Percentiles rank a stretch among this genome's conserved stretches.
Evolutionary conservation across 2,113 vertebrate species (phyloP).

Genomic region (Ammospiza nelsoni): DNA sequence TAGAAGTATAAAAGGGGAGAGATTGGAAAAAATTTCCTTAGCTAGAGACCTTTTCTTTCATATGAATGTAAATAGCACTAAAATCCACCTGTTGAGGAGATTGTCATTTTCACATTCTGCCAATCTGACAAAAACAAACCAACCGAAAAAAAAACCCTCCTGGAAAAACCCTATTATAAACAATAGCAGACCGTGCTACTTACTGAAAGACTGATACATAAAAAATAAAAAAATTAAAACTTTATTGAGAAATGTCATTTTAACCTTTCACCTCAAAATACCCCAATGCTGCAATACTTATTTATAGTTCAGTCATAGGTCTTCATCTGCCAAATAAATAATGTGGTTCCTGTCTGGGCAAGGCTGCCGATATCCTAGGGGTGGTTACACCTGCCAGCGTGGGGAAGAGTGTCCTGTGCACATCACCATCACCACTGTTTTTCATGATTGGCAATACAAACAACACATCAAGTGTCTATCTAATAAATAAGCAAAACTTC

Average conservation of each 20-base stretch:
- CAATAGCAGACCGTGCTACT: neutral
- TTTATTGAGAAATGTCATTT: neutral
- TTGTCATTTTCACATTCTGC: neutral
- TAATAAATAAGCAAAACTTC: neutral
- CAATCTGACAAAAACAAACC: neutral
- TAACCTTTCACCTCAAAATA: neutral
- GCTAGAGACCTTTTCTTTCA: neutral
- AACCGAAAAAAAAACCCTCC: neutral
- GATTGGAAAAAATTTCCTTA: neutral
- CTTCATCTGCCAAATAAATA: neutral
- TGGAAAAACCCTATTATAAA: neutral
- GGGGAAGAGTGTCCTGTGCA: neutral
- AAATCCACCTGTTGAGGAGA: neutral
- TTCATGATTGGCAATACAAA: neutral
- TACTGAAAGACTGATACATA: neutral
- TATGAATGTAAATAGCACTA: neutral
- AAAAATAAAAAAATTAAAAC: neutral
- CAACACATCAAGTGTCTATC: fast-evolving
- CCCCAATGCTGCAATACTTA: neutral
- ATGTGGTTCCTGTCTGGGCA: neutral
- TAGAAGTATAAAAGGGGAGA: neutral
- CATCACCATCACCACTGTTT: neutral
- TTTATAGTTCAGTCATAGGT: neutral
- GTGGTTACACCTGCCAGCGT: neutral
- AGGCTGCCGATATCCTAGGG: neutral